phyloP scores from a whole-genome alignment of 2,888 invertebrate genomes.

The Catocala nupta region DNA sequence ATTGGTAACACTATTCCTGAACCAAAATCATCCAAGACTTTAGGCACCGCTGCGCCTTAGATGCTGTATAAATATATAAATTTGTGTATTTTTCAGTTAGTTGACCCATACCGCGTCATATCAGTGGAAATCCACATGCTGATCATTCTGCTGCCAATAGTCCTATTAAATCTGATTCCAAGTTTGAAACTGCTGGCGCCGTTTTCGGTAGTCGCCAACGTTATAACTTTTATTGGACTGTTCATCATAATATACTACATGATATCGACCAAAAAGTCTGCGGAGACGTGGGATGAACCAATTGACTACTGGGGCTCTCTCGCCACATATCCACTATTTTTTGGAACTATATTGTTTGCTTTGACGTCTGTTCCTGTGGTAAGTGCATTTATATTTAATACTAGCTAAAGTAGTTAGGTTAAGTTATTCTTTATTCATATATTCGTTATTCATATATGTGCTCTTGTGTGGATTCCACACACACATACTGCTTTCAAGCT shows the following conservation, averaged over 20 bases:
- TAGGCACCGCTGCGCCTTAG: too few species aligned
- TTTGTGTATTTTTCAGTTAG: slow-evolving; percentile 28
- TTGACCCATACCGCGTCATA: slow-evolving; percentile 60
- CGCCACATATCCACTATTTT: slow-evolving; percentile 76
- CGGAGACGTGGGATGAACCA: slow-evolving; percentile 69
- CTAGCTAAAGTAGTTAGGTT: too few species aligned
- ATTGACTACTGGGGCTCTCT: slow-evolving; percentile 76
- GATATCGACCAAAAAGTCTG: slow-evolving; percentile 61
- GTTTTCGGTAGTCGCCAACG: slow-evolving; percentile 94
- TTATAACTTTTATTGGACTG: slow-evolving; percentile 92
- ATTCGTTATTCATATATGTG: too few species aligned
- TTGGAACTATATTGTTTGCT: slow-evolving; percentile 96
- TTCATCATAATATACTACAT: slow-evolving; percentile 91
- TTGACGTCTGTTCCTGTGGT: slow-evolving; percentile 94
- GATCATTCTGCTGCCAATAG: slow-evolving; percentile 89
- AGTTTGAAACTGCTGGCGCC: slow-evolving; percentile 94
- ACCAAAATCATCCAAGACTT: too few species aligned
- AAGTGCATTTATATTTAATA: slow-evolving; percentile 65
- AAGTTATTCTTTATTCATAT: too few species aligned
- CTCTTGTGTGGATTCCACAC: too few species aligned
- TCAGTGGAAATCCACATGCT: slow-evolving; percentile 89
- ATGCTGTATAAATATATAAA: too few species aligned
- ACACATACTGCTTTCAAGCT: too few species aligned
- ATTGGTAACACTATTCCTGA: too few species aligned
- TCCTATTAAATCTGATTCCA: slow-evolving; percentile 90